Evolutionary conservation across 2,888 invertebrate genomes (phyloP).

Genomic region (Rhynchonema sp.): DNA sequence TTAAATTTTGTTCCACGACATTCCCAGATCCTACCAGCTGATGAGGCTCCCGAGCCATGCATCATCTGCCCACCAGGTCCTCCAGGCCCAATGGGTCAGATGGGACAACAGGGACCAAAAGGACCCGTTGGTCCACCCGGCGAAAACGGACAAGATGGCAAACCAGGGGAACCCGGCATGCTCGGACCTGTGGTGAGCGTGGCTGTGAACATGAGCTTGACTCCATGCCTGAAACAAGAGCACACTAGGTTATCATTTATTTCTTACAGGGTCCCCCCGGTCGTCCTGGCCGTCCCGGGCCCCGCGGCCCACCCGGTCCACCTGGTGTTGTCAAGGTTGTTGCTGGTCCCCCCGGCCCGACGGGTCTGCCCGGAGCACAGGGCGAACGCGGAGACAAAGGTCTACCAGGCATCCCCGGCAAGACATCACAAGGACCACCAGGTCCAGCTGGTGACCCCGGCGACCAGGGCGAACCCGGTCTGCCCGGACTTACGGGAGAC

Average conservation of each 20-base stretch:
- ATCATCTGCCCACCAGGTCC: conserved; percentile 22
- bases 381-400: neutral
- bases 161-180: conserved; percentile 11
- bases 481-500: conserved; percentile 3
- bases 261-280: conserved; percentile 5
- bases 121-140: conserved; percentile 22
- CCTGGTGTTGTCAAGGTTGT: conserved; percentile 6
- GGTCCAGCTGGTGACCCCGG: conserved; percentile 6
- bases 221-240: too few relatives aligned
- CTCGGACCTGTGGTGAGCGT: neutral
- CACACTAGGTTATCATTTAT: too few relatives aligned
- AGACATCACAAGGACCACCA: neutral
- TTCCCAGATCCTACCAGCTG: neutral
- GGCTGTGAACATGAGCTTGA: too few relatives aligned
- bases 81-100: conserved; percentile 13
- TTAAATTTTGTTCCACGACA: too few relatives aligned
- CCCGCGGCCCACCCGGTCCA: conserved; percentile 14
- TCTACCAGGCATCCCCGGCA: neutral
- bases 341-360: neutral
- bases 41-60: conserved; percentile 8
- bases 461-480: conserved; percentile 1
- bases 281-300: neutral
- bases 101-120: conserved; percentile 15
- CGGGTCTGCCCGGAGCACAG: conserved; percentile 1
- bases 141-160: conserved; percentile 20